Conservation (phyloP, 2,797 vertebrate genomes). For the Strix occidentalis region DNA sequence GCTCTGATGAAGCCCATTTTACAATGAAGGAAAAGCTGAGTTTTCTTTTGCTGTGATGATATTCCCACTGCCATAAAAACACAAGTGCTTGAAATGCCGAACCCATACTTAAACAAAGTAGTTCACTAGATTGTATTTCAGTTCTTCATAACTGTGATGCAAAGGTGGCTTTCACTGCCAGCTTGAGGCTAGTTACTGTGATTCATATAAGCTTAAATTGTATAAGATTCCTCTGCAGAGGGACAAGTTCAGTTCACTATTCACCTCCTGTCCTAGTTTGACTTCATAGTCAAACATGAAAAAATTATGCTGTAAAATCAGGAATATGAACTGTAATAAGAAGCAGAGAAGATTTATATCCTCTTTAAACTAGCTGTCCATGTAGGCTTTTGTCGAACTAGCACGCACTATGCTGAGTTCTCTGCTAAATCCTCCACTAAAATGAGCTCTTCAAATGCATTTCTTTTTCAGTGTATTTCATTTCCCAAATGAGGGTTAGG, state of each 20-base stretch:
- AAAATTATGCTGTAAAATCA: slow-evolving; percentile 25
- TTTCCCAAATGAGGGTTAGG: background rate
- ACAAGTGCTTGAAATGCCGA: background rate
- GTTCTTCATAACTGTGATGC: background rate
- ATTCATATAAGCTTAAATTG: background rate
- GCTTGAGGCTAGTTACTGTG: background rate
- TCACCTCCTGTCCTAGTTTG: background rate
- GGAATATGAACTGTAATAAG: slow-evolving; percentile 1
- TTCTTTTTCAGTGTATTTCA: background rate
- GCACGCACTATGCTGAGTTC: background rate
- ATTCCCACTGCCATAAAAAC: background rate
- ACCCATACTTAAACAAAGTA: background rate
- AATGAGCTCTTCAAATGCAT: background rate
- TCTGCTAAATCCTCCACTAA: background rate
- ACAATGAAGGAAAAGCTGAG: background rate
- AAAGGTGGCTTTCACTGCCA: background rate
- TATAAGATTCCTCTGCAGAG: background rate
- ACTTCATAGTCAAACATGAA: background rate
- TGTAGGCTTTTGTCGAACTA: background rate
- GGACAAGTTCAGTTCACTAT: background rate
- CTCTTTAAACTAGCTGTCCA: slow-evolving; percentile 20
- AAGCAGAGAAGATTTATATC: slow-evolving; percentile 11
- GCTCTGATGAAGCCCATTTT: background rate
- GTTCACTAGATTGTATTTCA: background rate
- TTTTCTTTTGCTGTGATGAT: background rate